Base-by-base conservation (phyloP, 2,113 vertebrate genomes). In the Sclerurus mexicanus region DNA sequence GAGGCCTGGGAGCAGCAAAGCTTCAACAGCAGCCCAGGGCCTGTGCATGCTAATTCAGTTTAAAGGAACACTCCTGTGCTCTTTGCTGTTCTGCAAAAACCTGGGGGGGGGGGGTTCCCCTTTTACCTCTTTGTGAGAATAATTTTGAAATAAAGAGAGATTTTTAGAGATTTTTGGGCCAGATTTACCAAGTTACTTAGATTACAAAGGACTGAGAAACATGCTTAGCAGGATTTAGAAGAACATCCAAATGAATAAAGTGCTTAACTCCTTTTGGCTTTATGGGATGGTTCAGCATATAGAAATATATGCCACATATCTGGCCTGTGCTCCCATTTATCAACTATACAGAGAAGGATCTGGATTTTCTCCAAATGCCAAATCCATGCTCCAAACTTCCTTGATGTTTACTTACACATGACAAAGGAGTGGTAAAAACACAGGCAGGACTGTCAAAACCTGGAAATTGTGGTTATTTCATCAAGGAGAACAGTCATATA, bases 1-100 rank as follows among this genome's bases (percentile, higher is more conserved):
- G 72, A 63, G 91, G 92, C 82, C 89, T 92, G 93, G 85, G 60
- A 97, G 87, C 90, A 74, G 85, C 91, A 77, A 19, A 60, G 89
- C 94, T 89, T 6, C 90, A n/a, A 35, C 46, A 72, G 93, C 87
- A 93, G 85, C 94, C 78, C 63, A 53, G 90, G 85, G 63, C 93
- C 50, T 74, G 12, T 28, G 27, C 63, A 80, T 88, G 82, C 63
- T 96, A 85, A 94, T 74, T 83, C 71, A 15, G 50, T 59, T 90
- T 80, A 83, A 76, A 93, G 89, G 63, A 79, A 66, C 31, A 20
- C 40, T 82, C 84, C 21, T 19, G 9, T 35, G 68, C 56, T 81
- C 86, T 81, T 49, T 49, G 59, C 64, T 89, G 84, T 89, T 21
- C 86, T 74, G 47, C 64, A 58, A 62, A 56, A 44, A 53, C 35